Percentiles rank a stretch among this genome's conserved stretches.
These are phyloP conservation scores for Busseola fusca DNA, from an alignment of 2,888 invertebrate species.

Conservation along the genomic window DNA sequence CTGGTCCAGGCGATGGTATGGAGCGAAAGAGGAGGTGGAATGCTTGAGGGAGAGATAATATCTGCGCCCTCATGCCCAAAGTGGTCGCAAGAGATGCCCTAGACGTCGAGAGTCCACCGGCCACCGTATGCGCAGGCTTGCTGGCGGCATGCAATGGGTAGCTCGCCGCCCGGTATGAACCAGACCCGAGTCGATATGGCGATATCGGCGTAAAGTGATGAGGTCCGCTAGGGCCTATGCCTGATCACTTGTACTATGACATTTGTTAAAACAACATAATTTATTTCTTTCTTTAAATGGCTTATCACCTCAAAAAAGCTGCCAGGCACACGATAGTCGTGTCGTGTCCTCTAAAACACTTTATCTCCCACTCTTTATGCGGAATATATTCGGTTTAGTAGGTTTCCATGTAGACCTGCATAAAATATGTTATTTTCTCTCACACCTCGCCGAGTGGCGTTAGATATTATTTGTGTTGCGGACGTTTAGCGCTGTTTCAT, in stretches of 20 bases:
- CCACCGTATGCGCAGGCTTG: no score
- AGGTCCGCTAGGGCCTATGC: no score
- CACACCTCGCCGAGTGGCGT: slow-evolving; percentile 61
- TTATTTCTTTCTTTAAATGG: neutral
- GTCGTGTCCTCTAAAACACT: slow-evolving; percentile 65
- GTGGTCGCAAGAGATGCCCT: no score
- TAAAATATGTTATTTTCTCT: slow-evolving; percentile 78
- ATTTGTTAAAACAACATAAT: neutral
- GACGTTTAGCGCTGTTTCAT: slow-evolving; percentile 48
- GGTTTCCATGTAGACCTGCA: slow-evolving; percentile 80
- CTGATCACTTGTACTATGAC: neutral
- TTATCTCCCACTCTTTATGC: slow-evolving; percentile 70
- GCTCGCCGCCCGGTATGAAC: no score
- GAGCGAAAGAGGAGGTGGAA: no score
- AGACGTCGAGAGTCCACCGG: no score
- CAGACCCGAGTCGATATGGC: no score
- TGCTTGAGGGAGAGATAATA: no score
- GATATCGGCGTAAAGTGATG: no score
- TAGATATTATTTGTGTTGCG: slow-evolving; percentile 72
- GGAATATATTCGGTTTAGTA: slow-evolving; percentile 83
- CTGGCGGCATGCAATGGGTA: no score
- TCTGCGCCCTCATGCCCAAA: no score
- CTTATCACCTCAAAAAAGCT: neutral
- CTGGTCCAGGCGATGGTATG: no score
- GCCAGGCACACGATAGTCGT: slow-evolving; percentile 35